Conservation (phyloP, 2,888 invertebrate genomes). For the Pyrrhia umbra region DNA sequence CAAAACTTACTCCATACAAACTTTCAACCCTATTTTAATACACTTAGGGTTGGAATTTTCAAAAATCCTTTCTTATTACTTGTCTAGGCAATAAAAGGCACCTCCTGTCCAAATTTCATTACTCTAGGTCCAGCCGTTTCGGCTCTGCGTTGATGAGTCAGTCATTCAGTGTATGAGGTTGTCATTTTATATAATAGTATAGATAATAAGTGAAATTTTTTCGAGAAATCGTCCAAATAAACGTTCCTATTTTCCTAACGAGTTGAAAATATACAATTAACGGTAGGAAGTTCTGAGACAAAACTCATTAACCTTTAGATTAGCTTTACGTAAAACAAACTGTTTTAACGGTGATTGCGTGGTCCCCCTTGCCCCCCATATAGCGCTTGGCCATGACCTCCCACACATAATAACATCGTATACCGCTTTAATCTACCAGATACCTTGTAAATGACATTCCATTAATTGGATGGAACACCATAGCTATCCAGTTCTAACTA, state of each 20-base stretch:
- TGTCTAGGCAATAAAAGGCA: no score
- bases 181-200: no score
- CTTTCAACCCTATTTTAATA: no score
- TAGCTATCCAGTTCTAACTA: constrained; percentile 22
- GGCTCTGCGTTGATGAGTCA: no score
- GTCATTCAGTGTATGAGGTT: no score
- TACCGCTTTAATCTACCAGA: constrained; percentile 23
- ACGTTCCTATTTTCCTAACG: neutral
- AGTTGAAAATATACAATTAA: constrained; percentile 12
- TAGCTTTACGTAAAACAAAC: constrained; percentile 50
- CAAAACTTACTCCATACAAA: no score
- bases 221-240: neutral
- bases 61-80: no score
- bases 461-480: constrained; percentile 52
- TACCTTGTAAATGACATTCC: constrained; percentile 46
- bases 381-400: constrained; percentile 54
- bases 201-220: no score
- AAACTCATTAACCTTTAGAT: constrained; percentile 56
- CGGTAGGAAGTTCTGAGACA: constrained; percentile 29
- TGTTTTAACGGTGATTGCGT: constrained; percentile 51
- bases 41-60: no score
- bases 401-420: constrained; percentile 37
- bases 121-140: no score
- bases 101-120: no score
- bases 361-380: constrained; percentile 33